Evolutionary conservation across 1,140 invertebrate genomes (phyloP).

Genomic region (Onthophagus taurus): DNA sequence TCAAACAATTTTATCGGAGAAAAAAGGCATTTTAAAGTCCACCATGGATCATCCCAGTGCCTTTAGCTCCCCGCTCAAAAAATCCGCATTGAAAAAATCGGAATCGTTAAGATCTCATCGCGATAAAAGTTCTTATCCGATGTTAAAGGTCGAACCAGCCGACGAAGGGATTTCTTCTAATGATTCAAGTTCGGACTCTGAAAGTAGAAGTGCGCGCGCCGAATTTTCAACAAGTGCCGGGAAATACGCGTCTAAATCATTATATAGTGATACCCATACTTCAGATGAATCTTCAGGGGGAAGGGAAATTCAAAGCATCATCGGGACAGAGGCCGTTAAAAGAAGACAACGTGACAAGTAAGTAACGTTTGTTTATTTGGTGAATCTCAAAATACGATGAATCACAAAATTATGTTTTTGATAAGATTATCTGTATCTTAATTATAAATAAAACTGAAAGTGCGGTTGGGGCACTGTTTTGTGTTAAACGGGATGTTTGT

Average conservation of each 20-base stretch:
- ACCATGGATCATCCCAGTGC: constrained; percentile 9
- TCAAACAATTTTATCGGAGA: constrained; percentile 11
- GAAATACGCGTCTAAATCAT: constrained; percentile 14
- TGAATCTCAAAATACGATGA: too few relatives aligned
- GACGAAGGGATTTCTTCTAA: constrained; percentile 36
- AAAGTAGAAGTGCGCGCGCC: constrained; percentile 14
- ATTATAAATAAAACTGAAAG: too few relatives aligned
- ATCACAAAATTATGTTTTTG: too few relatives aligned
- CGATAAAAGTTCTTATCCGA: constrained; percentile 14
- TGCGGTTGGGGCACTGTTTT: too few relatives aligned
- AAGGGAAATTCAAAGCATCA: constrained; percentile 49
- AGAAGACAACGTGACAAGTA: constrained; percentile 31
- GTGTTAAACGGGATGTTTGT: too few relatives aligned
- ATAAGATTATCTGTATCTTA: too few relatives aligned
- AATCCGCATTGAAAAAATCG: constrained; percentile 20
- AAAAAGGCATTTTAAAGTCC: constrained; percentile 26
- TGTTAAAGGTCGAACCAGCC: constrained; percentile 15
- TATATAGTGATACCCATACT: constrained; percentile 24
- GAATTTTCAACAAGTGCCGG: constrained; percentile 3
- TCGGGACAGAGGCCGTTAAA: constrained; percentile 41
- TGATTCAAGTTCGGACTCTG: constrained; percentile 31
- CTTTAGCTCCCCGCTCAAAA: constrained; percentile 13
- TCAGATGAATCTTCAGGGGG: constrained; percentile 53
- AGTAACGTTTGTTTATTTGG: too few relatives aligned
- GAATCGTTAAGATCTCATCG: constrained; percentile 11